Evolutionary conservation across 2,797 vertebrate species (phyloP), one percentile per base, ranked within the genome.

Genomic region (Lerista edwardsae): DNA sequence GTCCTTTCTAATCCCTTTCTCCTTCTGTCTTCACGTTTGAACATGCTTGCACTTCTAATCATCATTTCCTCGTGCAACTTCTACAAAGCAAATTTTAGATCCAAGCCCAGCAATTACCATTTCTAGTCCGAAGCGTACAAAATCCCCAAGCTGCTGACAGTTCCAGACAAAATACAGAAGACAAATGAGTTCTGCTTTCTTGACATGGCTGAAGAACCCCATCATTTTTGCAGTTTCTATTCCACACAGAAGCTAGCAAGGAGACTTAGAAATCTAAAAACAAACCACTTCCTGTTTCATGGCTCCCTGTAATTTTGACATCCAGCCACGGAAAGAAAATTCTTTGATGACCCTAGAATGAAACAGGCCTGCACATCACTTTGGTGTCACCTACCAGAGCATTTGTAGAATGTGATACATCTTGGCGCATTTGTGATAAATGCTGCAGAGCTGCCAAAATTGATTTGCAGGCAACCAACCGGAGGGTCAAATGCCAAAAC

Each of bases 401-500:
- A 80, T 76, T 65, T 41, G 41, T 77, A 44, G 12, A 27, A 78
- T 6, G 3, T 11, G 44, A 44, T 80, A 68, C 69, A 75, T 34
- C 21, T 3, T 78, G 62, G 9, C 78, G 92, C 29, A 74, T 68
- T 75, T 75, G 25, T 68, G 11, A 19, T 12, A 51, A 78, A 0
- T 25, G 21, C 10, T 61, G 62, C 25, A 86, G 75, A 77, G 65
- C 29, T 71, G 61, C 86, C 64, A 29, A 82, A 87, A 61, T 34
- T 25, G 47, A 17, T 44, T 69, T 51, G 74, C 19, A 78, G 39
- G 84, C 68, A 90, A 73, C n/a, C n/a, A n/a, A n/a, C 71, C 72
- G 17, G 86, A 85, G 79, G 67, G 34, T 6, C 65, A 72, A 12
- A 44, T 19, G 31, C 12, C 6, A 11, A 51, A 75, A 76, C 15